Conservation (phyloP, 2,113 vertebrate species). For the Rhadina sibilatrix region DNA sequence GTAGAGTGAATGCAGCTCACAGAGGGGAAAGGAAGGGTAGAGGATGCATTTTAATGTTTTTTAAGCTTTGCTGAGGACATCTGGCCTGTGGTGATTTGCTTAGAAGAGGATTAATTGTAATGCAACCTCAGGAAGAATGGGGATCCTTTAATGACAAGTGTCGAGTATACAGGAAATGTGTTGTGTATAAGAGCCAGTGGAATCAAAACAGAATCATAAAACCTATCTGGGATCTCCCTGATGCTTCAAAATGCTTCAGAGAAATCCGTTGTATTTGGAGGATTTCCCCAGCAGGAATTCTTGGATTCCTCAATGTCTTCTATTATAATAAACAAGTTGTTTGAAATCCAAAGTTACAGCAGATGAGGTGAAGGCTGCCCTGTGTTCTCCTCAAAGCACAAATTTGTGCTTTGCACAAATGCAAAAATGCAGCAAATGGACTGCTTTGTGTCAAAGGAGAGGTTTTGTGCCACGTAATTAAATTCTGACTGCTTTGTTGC, state of each 20-base stretch:
- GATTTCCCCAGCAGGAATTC: not conserved
- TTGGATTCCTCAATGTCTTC: not conserved
- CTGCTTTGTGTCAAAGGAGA: rapidly evolving
- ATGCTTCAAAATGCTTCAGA: not conserved
- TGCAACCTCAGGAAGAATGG: conserved; percentile 25
- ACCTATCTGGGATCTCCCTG: not conserved
- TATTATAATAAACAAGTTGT: not conserved
- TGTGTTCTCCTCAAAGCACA: not conserved
- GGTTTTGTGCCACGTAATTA: not conserved
- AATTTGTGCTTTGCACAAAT: not conserved
- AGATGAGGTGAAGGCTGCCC: not conserved
- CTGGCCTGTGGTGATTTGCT: conserved; percentile 35
- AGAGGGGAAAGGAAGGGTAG: not conserved
- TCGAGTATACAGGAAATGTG: not conserved
- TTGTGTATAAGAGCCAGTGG: not conserved
- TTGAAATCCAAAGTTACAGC: not conserved
- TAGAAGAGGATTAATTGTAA: conserved; percentile 56
- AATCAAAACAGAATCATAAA: conserved; percentile 33
- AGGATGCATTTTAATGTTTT: conserved; percentile 14
- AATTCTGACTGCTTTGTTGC: not conserved
- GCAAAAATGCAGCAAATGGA: not conserved
- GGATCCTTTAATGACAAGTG: not conserved
- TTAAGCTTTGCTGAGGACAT: conserved; percentile 34
- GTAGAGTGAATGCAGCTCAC: not conserved
- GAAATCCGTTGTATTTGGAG: not conserved